Evolutionary conservation across 2,113 vertebrate species (phyloP).

Genomic region (Leptobrachium leishanense): DNA sequence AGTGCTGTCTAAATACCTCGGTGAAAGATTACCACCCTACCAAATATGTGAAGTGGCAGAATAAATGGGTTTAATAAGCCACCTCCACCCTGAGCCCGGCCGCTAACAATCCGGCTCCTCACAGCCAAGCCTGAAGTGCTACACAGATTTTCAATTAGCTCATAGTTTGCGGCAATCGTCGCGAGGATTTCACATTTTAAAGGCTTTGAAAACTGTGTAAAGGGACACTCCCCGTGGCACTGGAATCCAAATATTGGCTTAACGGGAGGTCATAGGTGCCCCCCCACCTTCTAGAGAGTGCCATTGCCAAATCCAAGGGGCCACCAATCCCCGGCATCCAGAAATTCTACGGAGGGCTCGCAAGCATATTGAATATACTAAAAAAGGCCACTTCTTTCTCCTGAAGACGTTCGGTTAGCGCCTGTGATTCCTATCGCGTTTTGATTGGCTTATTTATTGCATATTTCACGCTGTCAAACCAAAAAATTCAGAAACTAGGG

Average conservation of each 20-base stretch:
- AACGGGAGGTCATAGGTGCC: not conserved
- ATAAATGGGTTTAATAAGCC: constrained; percentile 15
- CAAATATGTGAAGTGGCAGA: constrained; percentile 46
- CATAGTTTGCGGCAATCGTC: constrained; percentile 7
- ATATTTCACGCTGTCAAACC: no score
- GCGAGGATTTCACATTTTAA: constrained; percentile 16
- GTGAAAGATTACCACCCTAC: constrained; percentile 44
- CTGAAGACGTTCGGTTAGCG: no score
- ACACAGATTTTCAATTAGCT: constrained; percentile 41
- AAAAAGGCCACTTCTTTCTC: no score
- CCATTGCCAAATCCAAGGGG: no score
- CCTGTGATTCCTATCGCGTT: no score
- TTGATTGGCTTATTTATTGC: no score
- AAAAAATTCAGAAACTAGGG: no score
- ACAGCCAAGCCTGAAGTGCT: constrained; percentile 29
- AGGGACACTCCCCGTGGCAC: constrained; percentile 19
- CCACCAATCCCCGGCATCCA: no score
- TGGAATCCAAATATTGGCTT: constrained; percentile 31
- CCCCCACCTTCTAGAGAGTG: no score
- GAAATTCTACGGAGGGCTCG: no score
- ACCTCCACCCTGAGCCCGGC: constrained; percentile 7
- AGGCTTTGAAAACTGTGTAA: constrained; percentile 44
- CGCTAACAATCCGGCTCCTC: constrained; percentile 21
- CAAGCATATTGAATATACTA: no score
- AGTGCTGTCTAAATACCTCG: constrained; percentile 47